Conservation (phyloP, 2,113 vertebrate species). For the Crotalus helleri region DNA sequence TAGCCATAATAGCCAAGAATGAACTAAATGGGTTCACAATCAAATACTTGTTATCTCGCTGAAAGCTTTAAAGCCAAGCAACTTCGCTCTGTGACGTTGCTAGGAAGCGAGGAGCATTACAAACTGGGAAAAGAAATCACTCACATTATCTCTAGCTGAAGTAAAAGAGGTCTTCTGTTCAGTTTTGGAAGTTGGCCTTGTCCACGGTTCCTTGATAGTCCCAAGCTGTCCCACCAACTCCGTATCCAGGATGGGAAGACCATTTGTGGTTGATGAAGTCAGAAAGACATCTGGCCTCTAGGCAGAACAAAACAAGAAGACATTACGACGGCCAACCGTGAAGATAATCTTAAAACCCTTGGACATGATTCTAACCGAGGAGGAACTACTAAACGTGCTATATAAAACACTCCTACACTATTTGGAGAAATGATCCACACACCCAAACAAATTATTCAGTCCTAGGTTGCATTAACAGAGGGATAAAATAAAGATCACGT, state of each 20-base stretch:
- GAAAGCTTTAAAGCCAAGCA: not conserved
- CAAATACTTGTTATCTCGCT: not conserved
- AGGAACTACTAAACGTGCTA: not conserved
- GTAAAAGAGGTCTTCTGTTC: not conserved
- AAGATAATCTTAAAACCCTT: not conserved
- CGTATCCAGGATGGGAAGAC: slow-evolving; percentile 46
- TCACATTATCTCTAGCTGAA: not conserved
- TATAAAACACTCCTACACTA: not conserved
- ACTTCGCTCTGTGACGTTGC: not conserved
- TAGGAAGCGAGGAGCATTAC: no score
- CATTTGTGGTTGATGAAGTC: slow-evolving; percentile 15
- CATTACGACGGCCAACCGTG: not conserved
- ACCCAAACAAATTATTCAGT: not conserved
- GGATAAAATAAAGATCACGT: no score
- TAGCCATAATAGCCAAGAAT: slow-evolving; percentile 4
- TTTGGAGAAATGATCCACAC: not conserved
- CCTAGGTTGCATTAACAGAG: no score
- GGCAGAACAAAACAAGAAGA: not conserved
- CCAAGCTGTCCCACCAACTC: not conserved
- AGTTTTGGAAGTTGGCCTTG: not conserved
- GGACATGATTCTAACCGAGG: not conserved
- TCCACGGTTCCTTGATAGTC: not conserved
- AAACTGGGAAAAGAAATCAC: not conserved
- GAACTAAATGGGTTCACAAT: slow-evolving; percentile 28
- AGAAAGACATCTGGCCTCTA: slow-evolving; percentile 58